Conservation (phyloP, 2,797 vertebrate species). For the Pseudomugil tenellus region DNA sequence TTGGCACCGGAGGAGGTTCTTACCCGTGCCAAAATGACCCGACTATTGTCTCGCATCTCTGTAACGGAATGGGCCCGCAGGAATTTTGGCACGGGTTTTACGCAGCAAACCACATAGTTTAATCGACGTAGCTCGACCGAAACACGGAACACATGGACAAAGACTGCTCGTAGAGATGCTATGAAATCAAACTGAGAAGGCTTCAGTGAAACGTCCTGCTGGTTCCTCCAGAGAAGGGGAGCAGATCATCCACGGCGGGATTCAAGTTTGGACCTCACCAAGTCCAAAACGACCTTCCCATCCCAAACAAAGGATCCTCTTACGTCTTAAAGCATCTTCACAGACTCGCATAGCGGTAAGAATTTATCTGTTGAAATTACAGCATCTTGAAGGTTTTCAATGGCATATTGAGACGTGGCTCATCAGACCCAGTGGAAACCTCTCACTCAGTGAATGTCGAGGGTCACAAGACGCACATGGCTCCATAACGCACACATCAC, state of each 20-base stretch:
- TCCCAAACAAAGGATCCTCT: slow-evolving; percentile 60
- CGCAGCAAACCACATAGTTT: slow-evolving; percentile 77
- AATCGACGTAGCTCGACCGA: slow-evolving; percentile 50
- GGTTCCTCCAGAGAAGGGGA: slow-evolving; percentile 54
- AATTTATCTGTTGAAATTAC: not conserved
- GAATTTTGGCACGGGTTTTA: slow-evolving; percentile 78
- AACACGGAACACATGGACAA: slow-evolving; percentile 53
- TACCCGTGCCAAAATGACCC: slow-evolving; percentile 69
- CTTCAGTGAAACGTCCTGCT: slow-evolving; percentile 30
- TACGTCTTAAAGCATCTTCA: slow-evolving; percentile 80
- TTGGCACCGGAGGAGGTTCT: slow-evolving; percentile 30
- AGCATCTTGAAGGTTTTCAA: not conserved
- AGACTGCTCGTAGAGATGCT: slow-evolving; percentile 48
- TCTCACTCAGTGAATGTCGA: not conserved
- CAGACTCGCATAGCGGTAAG: slow-evolving; percentile 87
- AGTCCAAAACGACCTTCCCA: slow-evolving; percentile 67
- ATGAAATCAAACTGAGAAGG: slow-evolving; percentile 31
- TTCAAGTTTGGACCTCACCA: slow-evolving; percentile 73
- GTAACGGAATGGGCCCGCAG: slow-evolving; percentile 71
- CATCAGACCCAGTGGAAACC: not conserved
- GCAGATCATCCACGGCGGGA: slow-evolving; percentile 43
- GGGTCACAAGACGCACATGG: slow-evolving; percentile 55
- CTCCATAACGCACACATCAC: slow-evolving; percentile 39
- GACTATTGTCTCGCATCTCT: slow-evolving; percentile 62
- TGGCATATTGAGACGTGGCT: slow-evolving; percentile 10